Evolutionary conservation across 2,888 invertebrate species (phyloP).

Genomic region (Crematogaster levior): DNA sequence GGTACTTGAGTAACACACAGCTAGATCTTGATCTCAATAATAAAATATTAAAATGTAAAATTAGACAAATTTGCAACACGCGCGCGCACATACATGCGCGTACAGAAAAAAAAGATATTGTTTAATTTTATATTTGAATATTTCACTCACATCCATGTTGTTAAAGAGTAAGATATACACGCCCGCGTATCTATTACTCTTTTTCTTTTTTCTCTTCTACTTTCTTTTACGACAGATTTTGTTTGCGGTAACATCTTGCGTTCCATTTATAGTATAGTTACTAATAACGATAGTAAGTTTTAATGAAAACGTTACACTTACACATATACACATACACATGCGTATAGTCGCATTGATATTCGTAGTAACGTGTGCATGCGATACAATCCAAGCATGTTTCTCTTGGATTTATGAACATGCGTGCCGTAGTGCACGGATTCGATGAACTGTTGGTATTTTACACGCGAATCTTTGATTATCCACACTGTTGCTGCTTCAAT

Average conservation of each 20-base stretch:
- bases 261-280: background rate
- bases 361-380: conserved; percentile 62
- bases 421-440: background rate
- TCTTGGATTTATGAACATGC: conserved; percentile 20
- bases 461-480: conserved; percentile 52
- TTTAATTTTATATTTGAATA: conserved; percentile 1
- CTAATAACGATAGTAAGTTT: conserved; percentile 71
- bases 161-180: background rate
- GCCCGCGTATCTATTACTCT: background rate
- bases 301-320: conserved; percentile 77
- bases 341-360: conserved; percentile 75
- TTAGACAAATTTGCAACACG: conserved; percentile 24
- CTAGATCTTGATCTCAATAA: conserved; percentile 24
- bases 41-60: no score
- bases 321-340: background rate
- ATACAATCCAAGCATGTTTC: conserved; percentile 27
- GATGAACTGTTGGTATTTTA: conserved; percentile 43
- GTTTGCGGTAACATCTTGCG: background rate
- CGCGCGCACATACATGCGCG: no score
- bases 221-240: background rate
- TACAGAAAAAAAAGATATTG: background rate
- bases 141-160: background rate
- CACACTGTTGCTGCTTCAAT: conserved; percentile 24
- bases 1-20: conserved; percentile 37
- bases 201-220: background rate